These are phyloP conservation scores for Cynocephalus volans DNA, from an alignment of 2,113 vertebrate genomes.

Conservation along the genomic window DNA sequence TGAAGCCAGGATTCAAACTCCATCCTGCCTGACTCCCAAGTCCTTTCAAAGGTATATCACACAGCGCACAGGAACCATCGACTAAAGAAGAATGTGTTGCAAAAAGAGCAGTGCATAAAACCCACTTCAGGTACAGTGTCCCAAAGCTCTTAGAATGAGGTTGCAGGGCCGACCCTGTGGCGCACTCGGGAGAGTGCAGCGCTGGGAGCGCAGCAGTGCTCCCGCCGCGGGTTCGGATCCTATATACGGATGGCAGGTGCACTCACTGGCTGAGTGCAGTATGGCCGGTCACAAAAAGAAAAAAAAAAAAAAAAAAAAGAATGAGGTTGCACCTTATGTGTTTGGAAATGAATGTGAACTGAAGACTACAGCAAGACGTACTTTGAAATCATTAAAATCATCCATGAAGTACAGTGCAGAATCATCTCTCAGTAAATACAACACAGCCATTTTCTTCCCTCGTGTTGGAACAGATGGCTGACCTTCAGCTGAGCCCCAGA, in stretches of 20 bases:
- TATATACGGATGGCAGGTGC: too few relatives aligned
- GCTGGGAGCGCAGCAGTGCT: too few relatives aligned
- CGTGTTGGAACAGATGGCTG: neutral
- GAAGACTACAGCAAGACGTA: neutral
- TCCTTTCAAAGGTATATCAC: neutral
- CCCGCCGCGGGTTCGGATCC: too few relatives aligned
- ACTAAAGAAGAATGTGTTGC: neutral
- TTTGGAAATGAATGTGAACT: neutral
- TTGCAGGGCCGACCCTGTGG: too few relatives aligned
- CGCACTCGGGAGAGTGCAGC: too few relatives aligned
- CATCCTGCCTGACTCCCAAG: neutral
- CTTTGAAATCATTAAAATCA: neutral
- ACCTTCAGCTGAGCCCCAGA: neutral
- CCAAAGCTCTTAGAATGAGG: neutral
- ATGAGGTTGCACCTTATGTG: accelerated
- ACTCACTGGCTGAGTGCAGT: too few relatives aligned
- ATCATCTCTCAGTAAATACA: neutral
- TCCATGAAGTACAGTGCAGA: neutral
- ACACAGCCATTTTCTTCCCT: neutral
- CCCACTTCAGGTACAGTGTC: neutral
- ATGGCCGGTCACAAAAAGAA: too few relatives aligned
- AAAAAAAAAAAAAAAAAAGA: too few relatives aligned
- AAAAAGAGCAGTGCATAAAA: neutral
- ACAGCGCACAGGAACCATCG: neutral
- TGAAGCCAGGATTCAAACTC: neutral